These are phyloP conservation scores for Glossophaga mutica DNA, from an alignment of 2,797 vertebrate species.

Conservation along the genomic window DNA sequence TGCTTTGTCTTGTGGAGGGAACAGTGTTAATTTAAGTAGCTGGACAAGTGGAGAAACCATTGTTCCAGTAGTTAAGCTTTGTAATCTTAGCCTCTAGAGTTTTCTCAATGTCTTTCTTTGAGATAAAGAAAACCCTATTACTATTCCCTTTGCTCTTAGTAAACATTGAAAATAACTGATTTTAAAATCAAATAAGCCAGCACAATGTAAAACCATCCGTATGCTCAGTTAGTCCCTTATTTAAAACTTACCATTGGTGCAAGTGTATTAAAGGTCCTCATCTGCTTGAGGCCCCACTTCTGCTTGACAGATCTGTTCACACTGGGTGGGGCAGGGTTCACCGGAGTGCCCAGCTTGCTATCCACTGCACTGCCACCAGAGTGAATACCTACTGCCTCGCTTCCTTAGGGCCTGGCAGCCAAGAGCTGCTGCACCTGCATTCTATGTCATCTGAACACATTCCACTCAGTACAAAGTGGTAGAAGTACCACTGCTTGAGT, in stretches of 20 bases:
- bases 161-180: slow-evolving; percentile 40
- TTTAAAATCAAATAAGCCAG: slow-evolving; percentile 41
- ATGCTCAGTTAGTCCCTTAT: not conserved
- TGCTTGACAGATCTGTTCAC: not conserved
- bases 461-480: not conserved
- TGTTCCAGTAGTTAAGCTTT: not conserved
- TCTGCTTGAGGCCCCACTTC: not conserved
- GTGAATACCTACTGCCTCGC: not conserved
- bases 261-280: not conserved
- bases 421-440: not conserved
- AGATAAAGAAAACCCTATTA: slow-evolving; percentile 13
- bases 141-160: not conserved
- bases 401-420: not conserved
- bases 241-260: not conserved
- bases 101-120: slow-evolving; percentile 21
- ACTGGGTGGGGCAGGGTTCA: not conserved
- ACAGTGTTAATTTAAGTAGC: not conserved
- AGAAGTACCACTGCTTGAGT: slow-evolving; percentile 25
- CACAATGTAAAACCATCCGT: not conserved
- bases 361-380: not conserved
- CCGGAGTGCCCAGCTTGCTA: not conserved
- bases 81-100: not conserved
- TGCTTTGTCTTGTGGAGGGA: not conserved
- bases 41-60: not conserved
- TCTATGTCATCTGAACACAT: not conserved